Percentiles rank a stretch among this genome's conserved stretches.
Conservation (phyloP, 2,888 invertebrate genomes). For the Scaptomyza parva region DNA sequence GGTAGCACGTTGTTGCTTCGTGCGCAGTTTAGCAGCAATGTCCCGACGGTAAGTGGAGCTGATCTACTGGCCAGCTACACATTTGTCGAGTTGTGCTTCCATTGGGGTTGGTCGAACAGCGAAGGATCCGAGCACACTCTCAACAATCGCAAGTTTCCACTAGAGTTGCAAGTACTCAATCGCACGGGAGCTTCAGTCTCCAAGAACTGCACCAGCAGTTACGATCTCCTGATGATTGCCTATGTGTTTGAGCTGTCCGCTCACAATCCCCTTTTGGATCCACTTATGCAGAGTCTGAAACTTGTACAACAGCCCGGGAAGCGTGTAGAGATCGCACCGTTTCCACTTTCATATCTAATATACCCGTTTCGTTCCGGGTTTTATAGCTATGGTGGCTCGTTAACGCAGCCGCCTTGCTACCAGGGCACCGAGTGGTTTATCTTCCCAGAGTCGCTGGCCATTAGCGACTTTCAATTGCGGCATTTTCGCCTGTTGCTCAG, state of each 20-base stretch:
- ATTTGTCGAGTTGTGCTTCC: conserved; percentile 86
- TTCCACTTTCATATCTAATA: conserved; percentile 86
- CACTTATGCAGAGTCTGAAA: conserved; percentile 85
- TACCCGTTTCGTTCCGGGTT: conserved; percentile 86
- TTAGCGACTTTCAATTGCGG: conserved; percentile 86
- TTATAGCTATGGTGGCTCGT: conserved; percentile 87
- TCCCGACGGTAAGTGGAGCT: conserved; percentile 85
- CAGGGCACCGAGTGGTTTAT: conserved; percentile 88
- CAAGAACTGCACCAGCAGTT: conserved; percentile 72
- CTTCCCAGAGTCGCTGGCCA: conserved; percentile 86
- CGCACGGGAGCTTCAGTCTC: conserved; percentile 69
- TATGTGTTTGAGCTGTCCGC: conserved; percentile 86
- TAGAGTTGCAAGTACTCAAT: conserved; percentile 87
- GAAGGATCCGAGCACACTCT: conserved; percentile 88
- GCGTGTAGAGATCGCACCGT: conserved; percentile 85
- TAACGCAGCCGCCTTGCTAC: conserved; percentile 87
- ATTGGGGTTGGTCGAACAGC: conserved; percentile 87
- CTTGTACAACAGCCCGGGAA: conserved; percentile 84
- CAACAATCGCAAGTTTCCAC: conserved; percentile 86
- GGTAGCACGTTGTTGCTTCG: conserved; percentile 84
- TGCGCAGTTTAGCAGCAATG: conserved; percentile 77
- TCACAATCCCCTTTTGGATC: conserved; percentile 87
- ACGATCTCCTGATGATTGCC: conserved; percentile 85
- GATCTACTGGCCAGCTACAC: conserved; percentile 86
- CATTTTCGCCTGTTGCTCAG: conserved; percentile 82